Percentiles rank a stretch among this genome's conserved stretches.
Evolutionary conservation across 2,888 invertebrate species (phyloP).

Genomic region (Petrolisthes cinctipes): DNA sequence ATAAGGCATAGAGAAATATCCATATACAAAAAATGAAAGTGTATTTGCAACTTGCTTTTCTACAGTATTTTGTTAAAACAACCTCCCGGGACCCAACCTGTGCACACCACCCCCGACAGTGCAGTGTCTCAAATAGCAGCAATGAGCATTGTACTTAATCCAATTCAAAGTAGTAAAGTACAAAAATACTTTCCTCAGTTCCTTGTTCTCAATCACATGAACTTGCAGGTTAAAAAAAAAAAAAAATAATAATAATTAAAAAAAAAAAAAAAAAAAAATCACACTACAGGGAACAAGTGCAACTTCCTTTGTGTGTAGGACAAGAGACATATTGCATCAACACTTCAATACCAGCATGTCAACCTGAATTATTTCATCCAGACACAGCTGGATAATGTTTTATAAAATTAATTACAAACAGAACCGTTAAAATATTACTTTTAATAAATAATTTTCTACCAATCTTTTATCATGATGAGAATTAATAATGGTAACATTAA

Average conservation of each 20-base stretch:
- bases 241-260: too few species aligned
- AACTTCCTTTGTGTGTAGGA: slow-evolving; percentile 13
- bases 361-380: neutral
- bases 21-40: slow-evolving; percentile 52
- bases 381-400: too few species aligned
- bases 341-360: slow-evolving; percentile 6
- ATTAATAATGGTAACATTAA: too few species aligned
- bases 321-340: slow-evolving; percentile 11
- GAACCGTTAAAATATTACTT: too few species aligned
- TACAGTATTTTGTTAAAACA: slow-evolving; percentile 56
- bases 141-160: slow-evolving; percentile 60
- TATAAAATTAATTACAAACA: too few species aligned
- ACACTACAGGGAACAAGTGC: slow-evolving; percentile 40
- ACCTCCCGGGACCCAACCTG: slow-evolving; percentile 52
- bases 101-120: slow-evolving; percentile 41
- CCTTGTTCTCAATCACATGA: slow-evolving; percentile 51
- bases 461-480: too few species aligned
- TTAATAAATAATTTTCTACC: too few species aligned
- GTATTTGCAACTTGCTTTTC: slow-evolving; percentile 60
- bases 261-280: slow-evolving; percentile 12
- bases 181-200: slow-evolving; percentile 53
- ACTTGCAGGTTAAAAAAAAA: slow-evolving; percentile 54
- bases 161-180: slow-evolving; percentile 59
- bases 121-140: slow-evolving; percentile 43
- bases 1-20: slow-evolving; percentile 4